These are phyloP conservation scores for Oreochromis niloticus DNA, from an alignment of 2,113 vertebrate species.

Conservation along the genomic window DNA sequence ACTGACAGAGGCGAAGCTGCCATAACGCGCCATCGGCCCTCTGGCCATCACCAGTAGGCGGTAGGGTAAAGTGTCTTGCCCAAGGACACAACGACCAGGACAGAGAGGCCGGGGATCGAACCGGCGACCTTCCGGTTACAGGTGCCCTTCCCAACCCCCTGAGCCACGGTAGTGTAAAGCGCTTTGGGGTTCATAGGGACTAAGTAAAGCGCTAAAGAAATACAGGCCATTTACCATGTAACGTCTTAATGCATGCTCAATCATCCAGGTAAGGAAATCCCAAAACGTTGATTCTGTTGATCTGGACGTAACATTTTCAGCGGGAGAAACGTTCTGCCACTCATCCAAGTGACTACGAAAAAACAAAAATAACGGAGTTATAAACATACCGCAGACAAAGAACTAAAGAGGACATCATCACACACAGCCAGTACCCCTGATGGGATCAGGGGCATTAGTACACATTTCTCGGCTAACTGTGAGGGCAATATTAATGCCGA, in stretches of 20 bases:
- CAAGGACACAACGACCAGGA: too few relatives aligned
- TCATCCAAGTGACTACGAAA: background rate
- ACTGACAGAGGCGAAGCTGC: too few relatives aligned
- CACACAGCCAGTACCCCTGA: background rate
- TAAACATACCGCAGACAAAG: rapidly evolving
- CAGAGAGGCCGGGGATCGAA: too few relatives aligned
- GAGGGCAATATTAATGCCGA: background rate
- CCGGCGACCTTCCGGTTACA: too few relatives aligned
- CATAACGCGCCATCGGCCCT: too few relatives aligned
- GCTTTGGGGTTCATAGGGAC: too few relatives aligned
- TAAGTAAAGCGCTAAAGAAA: too few relatives aligned
- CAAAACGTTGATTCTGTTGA: background rate
- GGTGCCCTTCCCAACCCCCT: too few relatives aligned
- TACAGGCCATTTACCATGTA: background rate
- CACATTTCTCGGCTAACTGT: rapidly evolving
- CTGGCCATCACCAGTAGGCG: too few relatives aligned
- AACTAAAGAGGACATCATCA: background rate
- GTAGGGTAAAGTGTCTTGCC: too few relatives aligned
- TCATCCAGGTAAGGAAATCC: background rate
- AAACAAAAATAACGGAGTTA: background rate
- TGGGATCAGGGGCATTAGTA: background rate
- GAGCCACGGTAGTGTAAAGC: too few relatives aligned
- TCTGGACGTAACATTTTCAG: background rate
- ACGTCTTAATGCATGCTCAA: rapidly evolving
- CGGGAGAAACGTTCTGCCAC: rapidly evolving